These are phyloP conservation scores for Gymnorhina tibicen DNA, from an alignment of 2,113 vertebrate genomes.

Conservation along the genomic window DNA sequence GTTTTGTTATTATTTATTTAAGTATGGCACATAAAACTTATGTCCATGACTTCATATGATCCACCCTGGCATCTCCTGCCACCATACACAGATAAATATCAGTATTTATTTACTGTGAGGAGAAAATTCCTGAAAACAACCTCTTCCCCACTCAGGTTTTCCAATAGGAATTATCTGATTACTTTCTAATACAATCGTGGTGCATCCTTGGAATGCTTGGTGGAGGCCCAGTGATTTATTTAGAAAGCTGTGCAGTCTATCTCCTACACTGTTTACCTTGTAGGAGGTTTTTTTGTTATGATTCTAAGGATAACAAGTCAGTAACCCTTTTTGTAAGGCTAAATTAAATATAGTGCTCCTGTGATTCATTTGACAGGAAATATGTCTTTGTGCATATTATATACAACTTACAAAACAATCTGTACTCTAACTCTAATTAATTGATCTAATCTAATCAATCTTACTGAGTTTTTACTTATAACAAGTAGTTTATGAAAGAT, in stretches of 20 bases:
- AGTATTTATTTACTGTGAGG: background rate
- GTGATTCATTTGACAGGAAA: slow-evolving; percentile 1
- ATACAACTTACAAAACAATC: background rate
- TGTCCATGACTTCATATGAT: background rate
- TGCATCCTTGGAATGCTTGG: background rate
- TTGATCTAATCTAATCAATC: background rate
- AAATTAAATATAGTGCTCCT: slow-evolving; percentile 27
- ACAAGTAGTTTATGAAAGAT: background rate
- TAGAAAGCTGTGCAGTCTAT: background rate
- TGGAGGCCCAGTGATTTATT: background rate
- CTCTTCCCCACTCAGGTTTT: background rate
- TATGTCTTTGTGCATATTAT: background rate
- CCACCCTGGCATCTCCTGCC: background rate
- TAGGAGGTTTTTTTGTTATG: background rate
- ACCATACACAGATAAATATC: background rate
- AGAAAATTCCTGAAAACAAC: background rate
- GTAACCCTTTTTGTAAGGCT: background rate
- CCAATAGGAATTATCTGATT: background rate
- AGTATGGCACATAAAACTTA: background rate
- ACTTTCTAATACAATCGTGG: background rate
- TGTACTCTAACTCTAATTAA: slow-evolving; percentile 7
- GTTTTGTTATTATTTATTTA: background rate
- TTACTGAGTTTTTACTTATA: background rate
- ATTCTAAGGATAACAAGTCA: background rate
- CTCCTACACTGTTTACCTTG: background rate